Conservation (phyloP, 2,797 vertebrate species). For the Sebastiscus tertius region DNA sequence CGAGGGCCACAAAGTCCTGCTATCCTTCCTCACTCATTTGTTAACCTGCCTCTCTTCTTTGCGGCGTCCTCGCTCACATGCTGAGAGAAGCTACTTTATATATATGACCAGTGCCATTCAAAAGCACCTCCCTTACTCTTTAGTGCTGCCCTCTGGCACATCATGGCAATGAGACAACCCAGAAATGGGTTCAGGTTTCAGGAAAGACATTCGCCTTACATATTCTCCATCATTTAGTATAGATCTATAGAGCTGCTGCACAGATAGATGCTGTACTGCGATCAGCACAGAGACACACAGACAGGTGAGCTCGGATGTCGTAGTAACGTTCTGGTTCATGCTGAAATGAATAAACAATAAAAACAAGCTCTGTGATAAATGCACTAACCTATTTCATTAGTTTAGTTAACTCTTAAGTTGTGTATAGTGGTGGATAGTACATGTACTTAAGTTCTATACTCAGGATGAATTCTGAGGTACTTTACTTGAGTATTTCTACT, state of each 20-base stretch:
- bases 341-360: not conserved
- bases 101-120: slow-evolving; percentile 57
- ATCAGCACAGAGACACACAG: not conserved
- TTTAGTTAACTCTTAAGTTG: not conserved
- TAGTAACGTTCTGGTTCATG: not conserved
- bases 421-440: no score
- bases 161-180: slow-evolving; percentile 33
- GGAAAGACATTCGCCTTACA: not conserved
- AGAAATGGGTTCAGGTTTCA: slow-evolving; percentile 20
- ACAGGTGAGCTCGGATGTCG: not conserved
- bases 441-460: no score
- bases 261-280: not conserved
- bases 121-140: slow-evolving; percentile 47
- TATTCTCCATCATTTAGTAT: not conserved
- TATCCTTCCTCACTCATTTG: slow-evolving; percentile 71
- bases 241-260: not conserved
- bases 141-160: slow-evolving; percentile 37
- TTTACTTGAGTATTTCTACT: not conserved
- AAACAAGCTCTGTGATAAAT: not conserved
- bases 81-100: slow-evolving; percentile 61
- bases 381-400: not conserved
- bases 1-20: slow-evolving; percentile 65
- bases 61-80: slow-evolving; percentile 51
- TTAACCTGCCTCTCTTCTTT: slow-evolving; percentile 69
- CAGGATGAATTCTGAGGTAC: not conserved